A percentile compares a stretch with the other conserved stretches of the same genome.
These are phyloP conservation scores for Macropis europaea DNA, from an alignment of 2,888 invertebrate species.

Conservation along the genomic window DNA sequence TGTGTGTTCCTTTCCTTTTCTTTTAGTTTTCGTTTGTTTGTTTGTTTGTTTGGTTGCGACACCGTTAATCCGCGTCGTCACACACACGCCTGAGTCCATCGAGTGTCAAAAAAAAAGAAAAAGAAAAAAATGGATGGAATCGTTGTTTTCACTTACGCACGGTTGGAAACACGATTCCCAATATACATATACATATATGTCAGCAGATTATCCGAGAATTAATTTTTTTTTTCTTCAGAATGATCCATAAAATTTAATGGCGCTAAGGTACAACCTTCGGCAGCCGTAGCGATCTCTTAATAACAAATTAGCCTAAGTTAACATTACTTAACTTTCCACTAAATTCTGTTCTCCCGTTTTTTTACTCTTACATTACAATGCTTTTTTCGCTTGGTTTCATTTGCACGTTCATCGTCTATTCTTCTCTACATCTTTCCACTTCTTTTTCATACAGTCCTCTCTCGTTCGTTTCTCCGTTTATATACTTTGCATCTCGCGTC, in stretches of 20 bases:
- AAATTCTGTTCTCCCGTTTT: constrained; percentile 56
- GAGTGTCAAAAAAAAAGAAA: constrained; percentile 10
- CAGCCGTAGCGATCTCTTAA: constrained; percentile 59
- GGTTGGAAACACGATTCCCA: constrained; percentile 26
- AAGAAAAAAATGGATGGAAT: neutral
- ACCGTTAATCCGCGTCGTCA: constrained; percentile 56
- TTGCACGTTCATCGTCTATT: constrained; percentile 30
- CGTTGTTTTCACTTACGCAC: constrained; percentile 14
- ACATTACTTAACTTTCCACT: constrained; percentile 65
- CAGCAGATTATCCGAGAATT: constrained; percentile 43
- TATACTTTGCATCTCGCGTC: constrained; percentile 63
- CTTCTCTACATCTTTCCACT: constrained; percentile 50
- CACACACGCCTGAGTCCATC: too few relatives aligned
- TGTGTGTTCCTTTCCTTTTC: too few relatives aligned
- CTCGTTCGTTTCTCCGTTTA: constrained; percentile 37
- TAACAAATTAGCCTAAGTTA: constrained; percentile 69
- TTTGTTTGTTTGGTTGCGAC: constrained; percentile 71
- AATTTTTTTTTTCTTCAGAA: constrained; percentile 48
- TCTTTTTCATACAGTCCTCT: constrained; percentile 61
- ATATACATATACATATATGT: too few relatives aligned
- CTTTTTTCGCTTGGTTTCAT: constrained; percentile 31
- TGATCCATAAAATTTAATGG: constrained; percentile 63
- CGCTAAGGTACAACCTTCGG: constrained; percentile 56
- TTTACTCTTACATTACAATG: constrained; percentile 58
- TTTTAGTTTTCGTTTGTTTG: too few relatives aligned